Evolutionary conservation across 2,797 vertebrate genomes (phyloP), one percentile per base, ranked within the genome.

Genomic region (Bradypus variegatus): DNA sequence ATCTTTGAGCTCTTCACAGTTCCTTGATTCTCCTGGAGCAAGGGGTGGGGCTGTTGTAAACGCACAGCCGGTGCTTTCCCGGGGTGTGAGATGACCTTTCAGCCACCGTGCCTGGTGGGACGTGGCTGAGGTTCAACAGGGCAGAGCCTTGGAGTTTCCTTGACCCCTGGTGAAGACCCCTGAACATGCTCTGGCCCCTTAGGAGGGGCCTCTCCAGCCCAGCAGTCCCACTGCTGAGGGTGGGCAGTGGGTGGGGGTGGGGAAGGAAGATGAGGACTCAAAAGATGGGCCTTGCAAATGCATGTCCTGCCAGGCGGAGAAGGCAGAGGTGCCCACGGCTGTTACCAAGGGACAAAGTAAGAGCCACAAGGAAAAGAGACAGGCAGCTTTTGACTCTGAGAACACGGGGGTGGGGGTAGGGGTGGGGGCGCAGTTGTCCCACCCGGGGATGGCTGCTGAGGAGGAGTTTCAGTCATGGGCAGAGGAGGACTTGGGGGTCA

Each of bases 231-330:
- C 18, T 33, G 60, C 60, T 21, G 1, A 1, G 60, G 41, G 41
- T 45, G 38, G 2, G 23, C 70, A 45, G 18, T 14, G 55, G 55
- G 55, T 55, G 18, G 55, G 70, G 4, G 29, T 3, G 1, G 5
- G 31, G 9, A 2, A 1, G 88, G 78, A 58, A 8, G 41, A 45
- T 45, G 41, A 45, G 8, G 41, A 6, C 79, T 4, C 4, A 33
- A 14, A 48, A 13, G 38, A 15, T 14, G 16, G 55, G 38, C 50
- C 50, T 58, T 23, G n/a, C 8, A 19, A 16, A 41, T 2, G 7
- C 14, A 0, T 11, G 21, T 45, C 67, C 38, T 7, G 16, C 27
- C 15, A 6, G 3, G 10, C 41, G 11, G 33, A 41, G 31, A 38
- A 25, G 70, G 72, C 15, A 5, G 72, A 58, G 88, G 8, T 8